A percentile compares a stretch with the other conserved stretches of the same genome.
Conservation (phyloP, 2,888 invertebrate species). For the Machimus rusticus region DNA sequence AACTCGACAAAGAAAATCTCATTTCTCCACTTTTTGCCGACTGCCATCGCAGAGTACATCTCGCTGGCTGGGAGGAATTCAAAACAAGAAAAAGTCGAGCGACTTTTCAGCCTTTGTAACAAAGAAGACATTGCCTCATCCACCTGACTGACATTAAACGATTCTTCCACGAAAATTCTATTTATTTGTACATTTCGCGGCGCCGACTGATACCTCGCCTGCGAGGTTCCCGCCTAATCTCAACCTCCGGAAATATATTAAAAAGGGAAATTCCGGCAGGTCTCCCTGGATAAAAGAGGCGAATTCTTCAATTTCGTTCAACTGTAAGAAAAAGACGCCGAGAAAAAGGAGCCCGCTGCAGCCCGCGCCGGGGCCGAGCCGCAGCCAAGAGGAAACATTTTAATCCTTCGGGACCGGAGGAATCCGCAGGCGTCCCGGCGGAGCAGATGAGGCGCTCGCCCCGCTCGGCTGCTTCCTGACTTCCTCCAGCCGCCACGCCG, state of each 20-base stretch:
- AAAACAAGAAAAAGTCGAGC: slow-evolving; percentile 11
- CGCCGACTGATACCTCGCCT: slow-evolving; percentile 9
- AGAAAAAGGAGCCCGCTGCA: slow-evolving; percentile 16
- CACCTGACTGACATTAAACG: slow-evolving; percentile 38
- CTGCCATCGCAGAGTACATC: not conserved
- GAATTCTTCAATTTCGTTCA: slow-evolving; percentile 27
- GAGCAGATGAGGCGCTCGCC: too few species aligned
- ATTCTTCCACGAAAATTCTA: slow-evolving; percentile 30
- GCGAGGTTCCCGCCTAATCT: slow-evolving; percentile 3
- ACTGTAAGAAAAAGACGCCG: slow-evolving; percentile 21
- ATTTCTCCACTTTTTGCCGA: not conserved
- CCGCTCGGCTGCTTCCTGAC: not conserved
- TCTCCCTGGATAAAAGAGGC: slow-evolving; percentile 18
- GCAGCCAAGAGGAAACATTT: not conserved
- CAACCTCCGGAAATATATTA: slow-evolving; percentile 24
- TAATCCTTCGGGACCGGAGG: not conserved
- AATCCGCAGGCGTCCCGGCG: not conserved
- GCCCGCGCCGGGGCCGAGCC: not conserved
- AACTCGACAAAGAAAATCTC: slow-evolving; percentile 24
- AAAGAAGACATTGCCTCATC: slow-evolving; percentile 35
- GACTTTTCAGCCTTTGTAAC: slow-evolving; percentile 33
- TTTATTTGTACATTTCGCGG: slow-evolving; percentile 37
- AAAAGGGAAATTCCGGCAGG: slow-evolving; percentile 23
- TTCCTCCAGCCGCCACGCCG: not conserved
- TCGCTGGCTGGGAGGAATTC: slow-evolving; percentile 14